Conservation (phyloP, 2,797 vertebrate genomes). For the Sus cebifrons region DNA sequence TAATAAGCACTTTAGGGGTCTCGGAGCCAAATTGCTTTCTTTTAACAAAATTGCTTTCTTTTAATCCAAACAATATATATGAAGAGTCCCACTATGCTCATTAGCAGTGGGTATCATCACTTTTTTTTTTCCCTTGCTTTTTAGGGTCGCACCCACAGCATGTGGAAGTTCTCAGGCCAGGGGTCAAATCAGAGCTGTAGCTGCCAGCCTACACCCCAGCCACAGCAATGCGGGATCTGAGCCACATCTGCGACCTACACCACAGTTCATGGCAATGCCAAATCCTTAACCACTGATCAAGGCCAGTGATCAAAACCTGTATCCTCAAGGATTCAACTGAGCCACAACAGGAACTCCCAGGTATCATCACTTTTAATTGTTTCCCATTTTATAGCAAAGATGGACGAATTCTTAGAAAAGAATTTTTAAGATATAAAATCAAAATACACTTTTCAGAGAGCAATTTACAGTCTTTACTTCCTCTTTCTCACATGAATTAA, state of each 20-base stretch:
- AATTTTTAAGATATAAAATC: slow-evolving; percentile 33
- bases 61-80: not conserved
- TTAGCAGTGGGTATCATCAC: not conserved
- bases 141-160: too few relatives aligned
- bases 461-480: not conserved
- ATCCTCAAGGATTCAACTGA: too few relatives aligned
- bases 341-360: not conserved
- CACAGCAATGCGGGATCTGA: too few relatives aligned
- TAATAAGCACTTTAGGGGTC: slow-evolving; percentile 34
- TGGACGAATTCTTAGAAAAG: slow-evolving; percentile 61
- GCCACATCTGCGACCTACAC: too few relatives aligned
- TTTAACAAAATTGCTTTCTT: not conserved
- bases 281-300: too few relatives aligned
- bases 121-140: slow-evolving; percentile 24
- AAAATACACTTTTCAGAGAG: slow-evolving; percentile 40
- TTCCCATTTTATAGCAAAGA: slow-evolving; percentile 47
- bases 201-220: too few relatives aligned
- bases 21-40: not conserved
- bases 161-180: too few relatives aligned
- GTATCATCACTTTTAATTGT: slow-evolving; percentile 32
- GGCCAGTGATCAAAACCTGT: too few relatives aligned
- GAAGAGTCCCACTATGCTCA: not conserved
- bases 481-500: not conserved
- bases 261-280: too few relatives aligned
- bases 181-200: too few relatives aligned